Evolutionary conservation across 2,113 vertebrate species (phyloP).

Genomic region (Syrrhaptes paradoxus): DNA sequence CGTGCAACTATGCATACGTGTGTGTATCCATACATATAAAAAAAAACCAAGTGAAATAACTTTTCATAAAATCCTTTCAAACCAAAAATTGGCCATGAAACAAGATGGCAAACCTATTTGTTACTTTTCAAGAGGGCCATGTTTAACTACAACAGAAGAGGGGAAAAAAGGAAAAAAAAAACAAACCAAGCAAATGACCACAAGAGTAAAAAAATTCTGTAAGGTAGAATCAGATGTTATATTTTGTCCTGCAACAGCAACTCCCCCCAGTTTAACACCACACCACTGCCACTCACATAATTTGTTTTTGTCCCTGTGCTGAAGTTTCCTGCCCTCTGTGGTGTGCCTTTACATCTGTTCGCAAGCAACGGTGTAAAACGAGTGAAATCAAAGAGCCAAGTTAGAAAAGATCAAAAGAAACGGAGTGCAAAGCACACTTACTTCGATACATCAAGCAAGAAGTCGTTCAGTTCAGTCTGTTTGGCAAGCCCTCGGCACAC

Average conservation of each 20-base stretch:
- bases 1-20: rapidly evolving
- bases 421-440: slow-evolving; percentile 75
- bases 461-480: slow-evolving; percentile 98
- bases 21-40: neutral
- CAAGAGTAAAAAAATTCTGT: neutral
- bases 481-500: slow-evolving; percentile 97
- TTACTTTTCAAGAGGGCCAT: neutral
- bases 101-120: neutral
- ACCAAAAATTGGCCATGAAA: neutral
- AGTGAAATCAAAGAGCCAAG: neutral
- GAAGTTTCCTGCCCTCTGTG: neutral
- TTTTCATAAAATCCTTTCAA: neutral
- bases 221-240: neutral
- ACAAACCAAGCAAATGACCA: neutral
- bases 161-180: rapidly evolving
- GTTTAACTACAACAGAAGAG: neutral
- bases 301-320: neutral
- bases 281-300: neutral
- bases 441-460: slow-evolving; percentile 98
- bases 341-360: neutral
- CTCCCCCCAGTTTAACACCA: neutral
- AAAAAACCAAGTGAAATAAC: neutral
- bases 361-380: neutral
- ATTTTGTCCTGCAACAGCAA: neutral
- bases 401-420: neutral